Conservation (phyloP, 1,140 invertebrate species). For the Sipha flava region DNA sequence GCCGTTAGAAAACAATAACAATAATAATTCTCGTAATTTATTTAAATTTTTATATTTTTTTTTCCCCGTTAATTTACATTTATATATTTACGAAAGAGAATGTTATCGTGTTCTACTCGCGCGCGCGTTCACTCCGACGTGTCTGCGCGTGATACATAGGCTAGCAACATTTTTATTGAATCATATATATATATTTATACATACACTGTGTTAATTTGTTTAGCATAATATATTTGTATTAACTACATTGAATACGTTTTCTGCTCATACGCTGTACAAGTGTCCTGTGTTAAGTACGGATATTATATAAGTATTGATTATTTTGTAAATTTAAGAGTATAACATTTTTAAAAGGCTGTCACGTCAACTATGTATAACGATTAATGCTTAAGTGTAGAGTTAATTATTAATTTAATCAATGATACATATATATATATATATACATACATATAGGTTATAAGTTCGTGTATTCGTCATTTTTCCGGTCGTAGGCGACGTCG, state of each 20-base stretch:
- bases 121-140: neutral
- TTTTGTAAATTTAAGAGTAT: neutral
- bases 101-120: neutral
- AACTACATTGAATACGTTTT: neutral
- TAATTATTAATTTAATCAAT: conserved; percentile 20
- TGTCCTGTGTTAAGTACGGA: neutral
- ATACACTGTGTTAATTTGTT: neutral
- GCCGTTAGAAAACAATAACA: neutral
- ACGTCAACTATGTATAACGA: conserved; percentile 31
- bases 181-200: neutral
- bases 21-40: neutral
- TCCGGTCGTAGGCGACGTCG: neutral
- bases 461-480: too few species aligned
- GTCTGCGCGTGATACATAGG: neutral
- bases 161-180: neutral
- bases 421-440: neutral
- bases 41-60: neutral
- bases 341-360: conserved; percentile 23
- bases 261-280: neutral
- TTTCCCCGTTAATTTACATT: too few species aligned
- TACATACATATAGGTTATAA: neutral
- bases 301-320: neutral
- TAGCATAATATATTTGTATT: neutral
- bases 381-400: conserved; percentile 32
- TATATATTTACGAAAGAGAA: neutral